Evolutionary conservation across 2,888 invertebrate genomes (phyloP).

Genomic region (Pyralis farinalis): DNA sequence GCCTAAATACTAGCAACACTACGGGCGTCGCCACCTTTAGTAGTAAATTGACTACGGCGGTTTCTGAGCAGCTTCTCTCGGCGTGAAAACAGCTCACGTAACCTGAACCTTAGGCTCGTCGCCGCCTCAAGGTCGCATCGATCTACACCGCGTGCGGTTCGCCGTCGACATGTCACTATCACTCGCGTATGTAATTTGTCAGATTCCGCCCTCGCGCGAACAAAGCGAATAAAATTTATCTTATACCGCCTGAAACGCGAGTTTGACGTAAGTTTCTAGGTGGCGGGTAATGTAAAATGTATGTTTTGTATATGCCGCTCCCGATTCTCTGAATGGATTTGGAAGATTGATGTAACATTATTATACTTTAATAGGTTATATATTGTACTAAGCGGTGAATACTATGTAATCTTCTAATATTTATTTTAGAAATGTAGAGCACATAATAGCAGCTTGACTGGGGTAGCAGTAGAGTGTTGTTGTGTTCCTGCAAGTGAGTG

Average conservation of each 20-base stretch:
- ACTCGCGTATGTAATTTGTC: slow-evolving; percentile 15
- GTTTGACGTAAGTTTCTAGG: slow-evolving; percentile 6
- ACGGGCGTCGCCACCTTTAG: too few species aligned
- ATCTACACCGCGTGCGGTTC: slow-evolving; percentile 6
- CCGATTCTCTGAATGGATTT: not conserved
- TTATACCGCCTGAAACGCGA: slow-evolving; percentile 4
- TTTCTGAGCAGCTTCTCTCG: too few species aligned
- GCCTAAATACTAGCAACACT: too few species aligned
- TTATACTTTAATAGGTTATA: too few species aligned
- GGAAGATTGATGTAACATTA: not conserved
- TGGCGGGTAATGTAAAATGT: slow-evolving; percentile 4
- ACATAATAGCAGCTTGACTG: too few species aligned
- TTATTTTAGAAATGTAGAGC: too few species aligned
- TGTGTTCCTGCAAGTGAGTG: too few species aligned
- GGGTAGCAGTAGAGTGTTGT: too few species aligned
- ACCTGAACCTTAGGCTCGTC: slow-evolving; percentile 6
- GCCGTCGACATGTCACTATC: slow-evolving; percentile 14
- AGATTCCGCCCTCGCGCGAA: slow-evolving; percentile 9
- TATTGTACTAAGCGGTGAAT: too few species aligned
- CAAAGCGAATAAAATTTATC: slow-evolving; percentile 19
- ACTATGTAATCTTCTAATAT: too few species aligned
- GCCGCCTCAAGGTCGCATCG: slow-evolving; percentile 5
- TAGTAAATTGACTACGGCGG: too few species aligned
- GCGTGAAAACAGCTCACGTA: too few species aligned
- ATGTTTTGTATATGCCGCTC: not conserved